Conservation (phyloP, 2,113 vertebrate genomes). For the Raja brachyura region DNA sequence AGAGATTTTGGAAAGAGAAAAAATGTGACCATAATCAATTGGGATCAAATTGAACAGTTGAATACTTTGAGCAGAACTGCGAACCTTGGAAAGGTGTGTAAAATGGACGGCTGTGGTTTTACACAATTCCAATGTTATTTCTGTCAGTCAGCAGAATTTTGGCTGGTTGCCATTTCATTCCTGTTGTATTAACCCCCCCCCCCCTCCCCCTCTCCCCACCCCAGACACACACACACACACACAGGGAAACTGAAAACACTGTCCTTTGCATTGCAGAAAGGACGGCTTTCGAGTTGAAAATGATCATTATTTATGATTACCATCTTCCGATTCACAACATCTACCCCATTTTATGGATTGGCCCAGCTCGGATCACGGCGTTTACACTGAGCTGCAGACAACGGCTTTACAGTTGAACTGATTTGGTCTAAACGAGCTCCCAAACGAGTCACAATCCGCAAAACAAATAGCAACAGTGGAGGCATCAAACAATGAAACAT, state of each 20-base stretch:
- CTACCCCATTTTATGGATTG: neutral
- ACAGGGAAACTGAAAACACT: neutral
- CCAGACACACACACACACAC: too few species aligned
- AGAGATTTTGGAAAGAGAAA: neutral
- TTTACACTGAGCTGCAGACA: neutral
- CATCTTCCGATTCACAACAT: neutral
- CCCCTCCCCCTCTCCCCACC: too few species aligned
- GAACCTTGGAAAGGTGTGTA: neutral
- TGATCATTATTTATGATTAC: neutral
- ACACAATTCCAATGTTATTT: neutral
- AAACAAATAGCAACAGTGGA: neutral
- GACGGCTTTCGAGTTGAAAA: neutral
- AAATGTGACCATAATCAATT: too few species aligned
- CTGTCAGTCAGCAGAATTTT: neutral
- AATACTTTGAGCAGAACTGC: neutral
- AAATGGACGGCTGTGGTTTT: neutral
- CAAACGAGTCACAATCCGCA: conserved; percentile 13
- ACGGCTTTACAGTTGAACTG: neutral
- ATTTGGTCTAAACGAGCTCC: conserved; percentile 14
- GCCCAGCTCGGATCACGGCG: too few species aligned
- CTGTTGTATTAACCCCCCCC: neutral
- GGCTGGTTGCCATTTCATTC: neutral
- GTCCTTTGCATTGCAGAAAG: neutral
- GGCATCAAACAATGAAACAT: conserved; percentile 25
- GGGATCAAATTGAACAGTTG: neutral